Conservation (phyloP, 2,888 invertebrate species). For the Sialis fuliginosa region DNA sequence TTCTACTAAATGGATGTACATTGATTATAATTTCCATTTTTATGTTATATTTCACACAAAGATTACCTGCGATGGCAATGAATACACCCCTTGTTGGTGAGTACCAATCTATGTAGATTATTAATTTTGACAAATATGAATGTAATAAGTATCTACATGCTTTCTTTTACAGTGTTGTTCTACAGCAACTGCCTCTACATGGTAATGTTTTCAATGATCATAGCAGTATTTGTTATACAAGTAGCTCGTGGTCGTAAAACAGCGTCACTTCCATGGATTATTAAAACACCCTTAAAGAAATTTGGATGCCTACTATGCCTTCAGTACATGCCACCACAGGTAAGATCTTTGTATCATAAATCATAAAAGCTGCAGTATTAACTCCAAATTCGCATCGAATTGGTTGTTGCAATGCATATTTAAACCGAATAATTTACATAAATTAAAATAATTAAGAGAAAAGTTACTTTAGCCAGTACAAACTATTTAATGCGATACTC, state of each 20-base stretch:
- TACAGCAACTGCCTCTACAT: slow-evolving; percentile 35
- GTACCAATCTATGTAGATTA: slow-evolving; percentile 7
- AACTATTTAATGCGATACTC: too few relatives aligned
- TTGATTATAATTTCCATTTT: slow-evolving; percentile 40
- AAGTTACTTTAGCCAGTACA: too few relatives aligned
- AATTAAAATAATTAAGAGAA: too few relatives aligned
- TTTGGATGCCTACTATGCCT: slow-evolving; percentile 26
- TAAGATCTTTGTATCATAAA: too few relatives aligned
- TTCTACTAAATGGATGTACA: slow-evolving; percentile 37
- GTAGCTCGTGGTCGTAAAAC: slow-evolving; percentile 28
- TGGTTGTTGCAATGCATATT: too few relatives aligned
- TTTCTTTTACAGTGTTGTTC: slow-evolving; percentile 31
- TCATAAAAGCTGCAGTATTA: too few relatives aligned
- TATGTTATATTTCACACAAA: slow-evolving; percentile 42
- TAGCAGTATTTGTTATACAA: slow-evolving; percentile 33
- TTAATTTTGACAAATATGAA: neutral
- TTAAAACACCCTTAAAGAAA: slow-evolving; percentile 26
- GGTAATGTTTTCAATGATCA: slow-evolving; percentile 31
- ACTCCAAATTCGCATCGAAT: too few relatives aligned
- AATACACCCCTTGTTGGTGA: slow-evolving; percentile 38
- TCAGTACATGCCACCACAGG: slow-evolving; percentile 24
- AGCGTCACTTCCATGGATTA: slow-evolving; percentile 29
- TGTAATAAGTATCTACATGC: neutral
- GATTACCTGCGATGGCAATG: slow-evolving; percentile 33
- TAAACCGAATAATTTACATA: too few relatives aligned